A percentile compares a stretch with the other conserved stretches of the same genome.
These are phyloP conservation scores for Augochlora pura DNA, from an alignment of 1,140 invertebrate genomes.

Conservation along the genomic window DNA sequence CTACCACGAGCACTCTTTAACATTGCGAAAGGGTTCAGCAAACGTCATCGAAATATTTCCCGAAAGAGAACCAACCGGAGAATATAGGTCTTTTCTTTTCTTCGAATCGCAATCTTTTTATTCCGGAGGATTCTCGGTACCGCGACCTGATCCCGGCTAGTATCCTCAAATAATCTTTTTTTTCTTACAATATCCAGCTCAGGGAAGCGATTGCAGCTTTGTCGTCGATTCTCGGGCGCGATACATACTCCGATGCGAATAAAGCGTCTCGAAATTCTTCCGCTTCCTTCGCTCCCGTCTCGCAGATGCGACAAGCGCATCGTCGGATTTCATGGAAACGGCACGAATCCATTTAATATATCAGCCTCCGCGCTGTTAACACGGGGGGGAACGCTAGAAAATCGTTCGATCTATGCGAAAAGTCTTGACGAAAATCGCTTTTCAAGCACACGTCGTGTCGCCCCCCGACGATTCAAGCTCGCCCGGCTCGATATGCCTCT, in stretches of 20 bases:
- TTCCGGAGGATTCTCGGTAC: not conserved
- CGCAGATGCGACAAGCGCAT: conserved; percentile 53
- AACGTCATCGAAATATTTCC: too few relatives aligned
- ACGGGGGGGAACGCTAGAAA: not conserved
- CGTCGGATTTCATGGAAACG: conserved; percentile 58
- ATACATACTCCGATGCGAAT: conserved; percentile 52
- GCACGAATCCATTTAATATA: conserved; percentile 65
- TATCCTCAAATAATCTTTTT: not conserved
- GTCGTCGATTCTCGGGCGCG: conserved; percentile 53
- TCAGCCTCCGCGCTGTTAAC: conserved; percentile 18
- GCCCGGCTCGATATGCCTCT: not conserved
- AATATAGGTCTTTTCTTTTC: not conserved
- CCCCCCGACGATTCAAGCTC: not conserved
- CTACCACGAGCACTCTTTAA: too few relatives aligned
- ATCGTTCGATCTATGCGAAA: conserved; percentile 20
- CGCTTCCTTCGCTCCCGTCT: conserved; percentile 10
- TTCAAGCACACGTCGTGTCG: conserved; percentile 26
- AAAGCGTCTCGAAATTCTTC: conserved; percentile 39
- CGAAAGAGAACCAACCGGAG: too few relatives aligned
- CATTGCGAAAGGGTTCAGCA: too few relatives aligned
- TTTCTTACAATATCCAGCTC: not conserved
- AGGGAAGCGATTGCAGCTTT: conserved; percentile 29
- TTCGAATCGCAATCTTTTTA: not conserved
- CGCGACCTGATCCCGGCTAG: not conserved
- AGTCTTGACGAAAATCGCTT: conserved; percentile 29